A percentile compares a stretch with the other conserved stretches of the same genome.
phyloP scores from a whole-genome alignment of 64 coral and sea anemone genomes.

The Platygyra sinensis region DNA sequence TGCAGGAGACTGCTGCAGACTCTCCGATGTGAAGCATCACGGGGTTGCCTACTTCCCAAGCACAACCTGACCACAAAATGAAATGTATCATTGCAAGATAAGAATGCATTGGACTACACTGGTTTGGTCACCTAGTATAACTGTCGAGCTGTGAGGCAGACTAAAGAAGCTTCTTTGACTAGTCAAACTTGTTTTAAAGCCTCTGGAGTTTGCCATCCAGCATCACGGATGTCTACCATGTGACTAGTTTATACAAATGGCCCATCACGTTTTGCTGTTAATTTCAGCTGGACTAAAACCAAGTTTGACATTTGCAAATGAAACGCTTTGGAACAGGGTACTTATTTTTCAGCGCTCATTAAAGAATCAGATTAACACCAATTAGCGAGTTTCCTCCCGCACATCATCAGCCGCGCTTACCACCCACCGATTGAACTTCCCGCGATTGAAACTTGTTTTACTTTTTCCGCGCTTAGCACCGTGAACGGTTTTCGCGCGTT shows the following conservation, averaged over 20 bases:
- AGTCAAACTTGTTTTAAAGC: background rate
- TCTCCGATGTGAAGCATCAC: conserved; percentile 77
- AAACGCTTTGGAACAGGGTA: background rate
- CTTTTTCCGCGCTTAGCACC: background rate
- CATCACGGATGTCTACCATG: no score
- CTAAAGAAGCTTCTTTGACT: no score
- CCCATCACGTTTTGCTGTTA: no score
- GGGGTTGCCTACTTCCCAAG: conserved; percentile 89
- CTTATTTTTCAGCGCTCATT: background rate
- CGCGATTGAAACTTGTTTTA: background rate
- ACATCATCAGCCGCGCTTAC: background rate
- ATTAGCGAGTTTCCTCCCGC: background rate
- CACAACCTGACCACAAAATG: conserved; percentile 51
- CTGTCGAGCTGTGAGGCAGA: background rate
- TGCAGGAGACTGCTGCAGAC: conserved; percentile 80
- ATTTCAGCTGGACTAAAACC: no score
- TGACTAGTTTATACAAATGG: no score
- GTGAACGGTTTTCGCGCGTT: background rate
- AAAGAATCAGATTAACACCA: background rate
- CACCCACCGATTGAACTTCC: background rate
- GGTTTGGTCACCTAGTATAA: background rate
- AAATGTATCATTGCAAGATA: background rate
- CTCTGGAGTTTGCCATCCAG: no score
- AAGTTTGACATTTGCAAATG: no score
- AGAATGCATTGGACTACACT: background rate